phyloP scores from a whole-genome alignment of 2,797 vertebrate genomes.

The Thunnus albacares region DNA sequence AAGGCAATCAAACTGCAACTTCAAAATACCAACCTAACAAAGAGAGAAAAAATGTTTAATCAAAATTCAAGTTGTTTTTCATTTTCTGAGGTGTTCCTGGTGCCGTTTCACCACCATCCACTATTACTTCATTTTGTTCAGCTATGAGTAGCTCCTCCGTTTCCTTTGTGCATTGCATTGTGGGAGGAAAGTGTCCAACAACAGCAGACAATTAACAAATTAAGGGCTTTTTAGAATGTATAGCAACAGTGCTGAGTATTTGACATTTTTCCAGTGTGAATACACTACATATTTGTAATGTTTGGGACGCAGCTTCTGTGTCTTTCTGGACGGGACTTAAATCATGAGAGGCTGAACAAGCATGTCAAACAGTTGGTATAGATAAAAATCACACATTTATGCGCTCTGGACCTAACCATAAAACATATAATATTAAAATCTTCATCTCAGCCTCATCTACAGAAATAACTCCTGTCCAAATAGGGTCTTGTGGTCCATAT shows the following conservation, averaged over 20 bases:
- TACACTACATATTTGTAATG: not conserved
- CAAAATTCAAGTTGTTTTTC: too few species aligned
- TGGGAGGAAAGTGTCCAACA: not conserved
- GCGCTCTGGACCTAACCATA: not conserved
- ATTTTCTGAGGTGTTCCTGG: not conserved
- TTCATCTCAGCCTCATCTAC: too few species aligned
- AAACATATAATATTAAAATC: not conserved
- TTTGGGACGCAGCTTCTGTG: not conserved
- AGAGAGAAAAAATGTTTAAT: too few species aligned
- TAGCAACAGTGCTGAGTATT: not conserved
- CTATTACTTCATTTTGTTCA: too few species aligned
- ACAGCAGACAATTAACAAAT: not conserved
- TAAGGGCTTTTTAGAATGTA: not conserved
- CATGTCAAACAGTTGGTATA: not conserved
- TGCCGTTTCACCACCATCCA: not conserved
- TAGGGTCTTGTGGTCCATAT: not conserved
- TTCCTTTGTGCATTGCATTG: not conserved
- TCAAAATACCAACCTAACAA: too few species aligned
- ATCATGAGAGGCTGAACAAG: not conserved
- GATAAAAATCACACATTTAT: not conserved
- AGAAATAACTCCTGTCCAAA: slow-evolving; percentile 31
- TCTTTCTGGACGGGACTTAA: slow-evolving; percentile 39
- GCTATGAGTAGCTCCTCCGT: too few species aligned
- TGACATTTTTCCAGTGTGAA: not conserved
- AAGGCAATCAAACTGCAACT: too few species aligned